phyloP scores from a whole-genome alignment of 2,888 invertebrate species.

The Hecatera dysodea region DNA sequence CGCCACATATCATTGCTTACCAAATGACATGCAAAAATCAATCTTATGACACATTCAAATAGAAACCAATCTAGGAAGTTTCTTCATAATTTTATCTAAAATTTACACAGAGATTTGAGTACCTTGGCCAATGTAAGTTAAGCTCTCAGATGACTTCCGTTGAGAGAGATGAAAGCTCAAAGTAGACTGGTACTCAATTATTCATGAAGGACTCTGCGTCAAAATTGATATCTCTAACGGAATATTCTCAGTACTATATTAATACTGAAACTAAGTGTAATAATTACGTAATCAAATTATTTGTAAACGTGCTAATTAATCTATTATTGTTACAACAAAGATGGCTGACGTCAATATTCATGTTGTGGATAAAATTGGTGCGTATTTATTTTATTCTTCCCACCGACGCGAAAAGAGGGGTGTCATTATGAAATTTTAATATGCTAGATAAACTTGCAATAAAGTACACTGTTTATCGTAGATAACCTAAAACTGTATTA shows the following conservation, averaged over 20 bases:
- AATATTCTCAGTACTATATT: conserved; percentile 37
- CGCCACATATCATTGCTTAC: conserved; percentile 1
- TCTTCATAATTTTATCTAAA: conserved; percentile 57
- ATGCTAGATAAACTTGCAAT: too few species aligned
- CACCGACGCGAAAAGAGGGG: too few species aligned
- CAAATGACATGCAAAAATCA: conserved; percentile 24
- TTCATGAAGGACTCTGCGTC: conserved; percentile 43
- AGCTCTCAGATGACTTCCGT: conserved; percentile 21
- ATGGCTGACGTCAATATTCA: conserved; percentile 36
- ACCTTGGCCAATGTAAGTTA: conserved; percentile 22
- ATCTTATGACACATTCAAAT: conserved; percentile 20
- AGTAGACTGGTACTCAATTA: conserved; percentile 42
- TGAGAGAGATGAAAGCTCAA: conserved; percentile 40
- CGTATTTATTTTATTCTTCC: background rate
- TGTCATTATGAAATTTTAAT: too few species aligned
- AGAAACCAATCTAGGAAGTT: conserved; percentile 40
- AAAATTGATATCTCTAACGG: conserved; percentile 29
- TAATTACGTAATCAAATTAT: conserved; percentile 21
- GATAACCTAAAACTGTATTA: too few species aligned
- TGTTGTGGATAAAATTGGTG: conserved; percentile 30
- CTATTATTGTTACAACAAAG: background rate
- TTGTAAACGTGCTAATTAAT: too few species aligned
- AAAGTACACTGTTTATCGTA: too few species aligned
- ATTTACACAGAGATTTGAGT: conserved; percentile 54
- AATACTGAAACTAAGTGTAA: conserved; percentile 23